A percentile compares a stretch with the other conserved stretches of the same genome.
Evolutionary conservation across 2,113 vertebrate species (phyloP).

Genomic region (Australoheros scitulus): DNA sequence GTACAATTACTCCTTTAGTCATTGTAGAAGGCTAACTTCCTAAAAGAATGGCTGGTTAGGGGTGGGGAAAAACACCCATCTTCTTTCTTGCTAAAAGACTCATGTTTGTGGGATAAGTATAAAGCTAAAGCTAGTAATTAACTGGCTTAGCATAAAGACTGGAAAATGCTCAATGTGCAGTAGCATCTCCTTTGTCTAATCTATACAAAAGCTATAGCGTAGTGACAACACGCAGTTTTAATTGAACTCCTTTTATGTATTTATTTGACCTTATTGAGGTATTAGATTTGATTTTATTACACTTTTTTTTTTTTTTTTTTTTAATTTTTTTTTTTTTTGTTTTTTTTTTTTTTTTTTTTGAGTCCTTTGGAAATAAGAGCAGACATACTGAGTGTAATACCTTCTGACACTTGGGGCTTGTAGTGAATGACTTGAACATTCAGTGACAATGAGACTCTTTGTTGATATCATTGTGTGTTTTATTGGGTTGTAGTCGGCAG

Average conservation of each 20-base stretch:
- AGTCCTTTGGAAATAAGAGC: neutral
- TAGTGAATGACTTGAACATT: neutral
- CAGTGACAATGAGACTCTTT: neutral
- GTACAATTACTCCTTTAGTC: neutral
- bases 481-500: neutral
- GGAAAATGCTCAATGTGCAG: neutral
- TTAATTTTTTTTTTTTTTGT: neutral
- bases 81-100: neutral
- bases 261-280: neutral
- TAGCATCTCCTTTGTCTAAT: neutral
- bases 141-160: neutral
- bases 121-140: conserved; percentile 6
- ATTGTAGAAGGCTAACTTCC: neutral
- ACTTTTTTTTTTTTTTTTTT: neutral
- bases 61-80: neutral
- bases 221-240: neutral
- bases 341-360: neutral
- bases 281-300: neutral
- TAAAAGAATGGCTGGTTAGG: neutral
- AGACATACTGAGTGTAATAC: neutral
- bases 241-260: no score
- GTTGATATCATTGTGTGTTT: neutral
- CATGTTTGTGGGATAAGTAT: conserved; percentile 2
- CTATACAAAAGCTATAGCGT: neutral
- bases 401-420: neutral